Base-by-base conservation (phyloP, 2,797 vertebrate species). In the Pipistrellus nathusii region DNA sequence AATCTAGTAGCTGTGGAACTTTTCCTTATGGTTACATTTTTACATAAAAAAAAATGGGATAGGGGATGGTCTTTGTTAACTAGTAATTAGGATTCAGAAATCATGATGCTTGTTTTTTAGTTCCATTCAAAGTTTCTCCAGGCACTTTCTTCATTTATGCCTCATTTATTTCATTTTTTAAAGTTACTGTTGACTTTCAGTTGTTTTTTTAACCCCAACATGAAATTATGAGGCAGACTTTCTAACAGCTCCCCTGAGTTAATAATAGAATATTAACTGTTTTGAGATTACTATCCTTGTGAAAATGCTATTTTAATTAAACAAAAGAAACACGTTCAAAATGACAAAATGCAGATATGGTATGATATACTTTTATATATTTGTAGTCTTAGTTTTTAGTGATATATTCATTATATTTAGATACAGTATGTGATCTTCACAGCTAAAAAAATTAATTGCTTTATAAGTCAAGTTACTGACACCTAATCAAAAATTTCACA, bases 231-330 rank as follows among this genome's bases (percentile, higher is more conserved):
- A 87, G 30, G 10, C 3, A 57, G 80, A 5, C 15, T 44, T 85
- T 88, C 86, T 84, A 69, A 77, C n/a, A 46, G 4, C 32, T 71
- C 35, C 27, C 10, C n/a, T 32, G 10, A 93, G 9, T 66, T 69
- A 85, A 44, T 75, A 78, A 80, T 17, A 83, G 51, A 83, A 89
- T 82, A 55, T 23, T 88, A 85, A 88, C 55, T 62, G 21, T 66
- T 82, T 90, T 83, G 71, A 81, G 59, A 82, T 48, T 55, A 68
- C 62, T 76, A 46, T 30, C 13, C 23, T 69, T 77, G 27, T 62
- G 32, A 93, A 88, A 85, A 91, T 51, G 14, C 6, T 78, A 46
- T 91, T 86, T 84, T 53, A 93, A 68, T 69, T 91, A 21, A 78
- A 88, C 25, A 75, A 59, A 90, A n/a, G 51, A 85, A 85, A 77